phyloP scores from a whole-genome alignment of 2,888 invertebrate genomes.

The Hydroisotoma schaefferi region DNA sequence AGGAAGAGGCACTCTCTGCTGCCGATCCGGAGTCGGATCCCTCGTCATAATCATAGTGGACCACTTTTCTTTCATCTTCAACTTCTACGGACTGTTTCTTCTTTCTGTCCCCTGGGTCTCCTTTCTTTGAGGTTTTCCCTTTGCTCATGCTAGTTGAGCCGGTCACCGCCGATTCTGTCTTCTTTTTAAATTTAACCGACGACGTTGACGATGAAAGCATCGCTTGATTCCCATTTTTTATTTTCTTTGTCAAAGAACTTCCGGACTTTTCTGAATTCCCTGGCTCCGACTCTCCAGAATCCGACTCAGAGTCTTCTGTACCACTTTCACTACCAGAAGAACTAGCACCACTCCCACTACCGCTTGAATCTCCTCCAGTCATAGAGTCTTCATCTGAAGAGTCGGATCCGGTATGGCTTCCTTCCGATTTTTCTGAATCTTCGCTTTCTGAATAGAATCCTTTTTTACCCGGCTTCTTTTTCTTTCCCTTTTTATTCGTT shows the following conservation, averaged over 20 bases:
- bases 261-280: slow-evolving; percentile 41
- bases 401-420: slow-evolving; percentile 27
- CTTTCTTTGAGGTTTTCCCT: slow-evolving; percentile 18
- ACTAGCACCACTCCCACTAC: slow-evolving; percentile 48
- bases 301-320: slow-evolving; percentile 44
- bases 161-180: no score
- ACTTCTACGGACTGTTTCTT: slow-evolving; percentile 15
- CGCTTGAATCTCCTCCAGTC: slow-evolving; percentile 49
- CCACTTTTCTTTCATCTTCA: slow-evolving; percentile 37
- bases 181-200: slow-evolving; percentile 25
- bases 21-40: slow-evolving; percentile 32
- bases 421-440: slow-evolving; percentile 47
- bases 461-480: slow-evolving; percentile 57
- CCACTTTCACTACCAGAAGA: slow-evolving; percentile 41
- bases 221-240: slow-evolving; percentile 24
- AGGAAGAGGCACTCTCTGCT: slow-evolving; percentile 35
- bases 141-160: no score
- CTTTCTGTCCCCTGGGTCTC: slow-evolving; percentile 8
- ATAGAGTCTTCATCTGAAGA: slow-evolving; percentile 8
- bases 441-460: slow-evolving; percentile 64
- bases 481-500: slow-evolving; percentile 35
- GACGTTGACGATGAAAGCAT: slow-evolving; percentile 15
- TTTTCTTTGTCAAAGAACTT: slow-evolving; percentile 39
- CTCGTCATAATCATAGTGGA: slow-evolving; percentile 39
- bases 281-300: slow-evolving; percentile 36